These are phyloP conservation scores for Lysiphlebus fabarum DNA, from an alignment of 1,140 invertebrate species.

Conservation along the genomic window DNA sequence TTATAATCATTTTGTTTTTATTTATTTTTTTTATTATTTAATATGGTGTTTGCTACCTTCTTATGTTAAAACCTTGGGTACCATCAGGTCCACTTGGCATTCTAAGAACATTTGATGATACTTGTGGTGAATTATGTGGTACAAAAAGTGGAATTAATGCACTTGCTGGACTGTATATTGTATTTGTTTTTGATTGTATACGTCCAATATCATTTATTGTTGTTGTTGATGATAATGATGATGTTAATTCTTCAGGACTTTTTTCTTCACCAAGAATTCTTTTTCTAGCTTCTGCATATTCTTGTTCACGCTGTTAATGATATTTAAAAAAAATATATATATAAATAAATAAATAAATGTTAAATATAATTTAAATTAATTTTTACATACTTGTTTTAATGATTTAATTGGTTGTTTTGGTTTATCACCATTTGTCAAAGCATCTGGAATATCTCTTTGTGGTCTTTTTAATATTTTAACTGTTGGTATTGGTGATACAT, in stretches of 20 bases:
- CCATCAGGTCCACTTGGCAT: conserved; percentile 60
- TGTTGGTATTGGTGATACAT: conserved; percentile 68
- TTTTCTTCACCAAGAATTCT: conserved; percentile 78
- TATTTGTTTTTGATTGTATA: conserved; percentile 19
- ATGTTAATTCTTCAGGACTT: conserved; percentile 69
- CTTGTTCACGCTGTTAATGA: conserved; percentile 67
- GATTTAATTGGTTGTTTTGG: conserved; percentile 77
- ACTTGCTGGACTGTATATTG: conserved; percentile 26
- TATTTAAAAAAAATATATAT: conserved; percentile 5
- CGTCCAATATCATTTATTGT: conserved; percentile 37
- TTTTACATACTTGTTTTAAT: conserved; percentile 63
- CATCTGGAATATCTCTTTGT: conserved; percentile 46
- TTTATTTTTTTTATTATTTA: conserved; percentile 12
- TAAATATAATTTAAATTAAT: not conserved
- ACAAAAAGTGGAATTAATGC: no score
- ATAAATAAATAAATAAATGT: not conserved
- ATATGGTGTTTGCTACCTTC: conserved; percentile 54
- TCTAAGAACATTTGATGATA: conserved; percentile 51
- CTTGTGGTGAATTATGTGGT: not conserved
- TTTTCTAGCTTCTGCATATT: conserved; percentile 80
- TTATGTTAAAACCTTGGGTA: conserved; percentile 58
- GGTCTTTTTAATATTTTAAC: conserved; percentile 82
- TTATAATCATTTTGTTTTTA: conserved; percentile 6
- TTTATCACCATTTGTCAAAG: conserved; percentile 63
- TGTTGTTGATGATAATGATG: conserved; percentile 59